These are phyloP conservation scores for Polydrusus tereticollis DNA, from an alignment of 2,888 invertebrate genomes.

Conservation along the genomic window DNA sequence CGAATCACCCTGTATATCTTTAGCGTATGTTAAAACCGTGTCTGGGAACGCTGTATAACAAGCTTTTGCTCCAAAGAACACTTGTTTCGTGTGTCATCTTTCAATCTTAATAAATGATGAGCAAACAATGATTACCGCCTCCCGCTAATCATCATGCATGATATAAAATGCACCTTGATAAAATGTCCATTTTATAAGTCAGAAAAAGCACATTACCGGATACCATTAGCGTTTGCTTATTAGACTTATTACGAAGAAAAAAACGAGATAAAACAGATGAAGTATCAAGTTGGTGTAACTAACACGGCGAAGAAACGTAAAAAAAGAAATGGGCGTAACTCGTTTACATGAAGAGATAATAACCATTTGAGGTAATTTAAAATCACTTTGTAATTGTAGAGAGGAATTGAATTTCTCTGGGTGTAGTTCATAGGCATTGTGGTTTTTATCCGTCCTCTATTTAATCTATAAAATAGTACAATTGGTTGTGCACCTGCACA, in stretches of 20 bases:
- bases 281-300: constrained; percentile 11
- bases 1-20: too few species aligned
- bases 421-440: too few species aligned
- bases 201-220: constrained; percentile 16
- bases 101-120: background rate
- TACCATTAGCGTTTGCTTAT: constrained; percentile 5
- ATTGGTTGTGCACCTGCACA: too few species aligned
- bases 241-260: constrained; percentile 2
- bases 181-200: constrained; percentile 14
- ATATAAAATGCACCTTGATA: constrained; percentile 9
- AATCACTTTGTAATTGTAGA: constrained; percentile 25
- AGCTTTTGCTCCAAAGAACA: too few species aligned
- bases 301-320: background rate
- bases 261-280: background rate
- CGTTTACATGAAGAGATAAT: constrained; percentile 21
- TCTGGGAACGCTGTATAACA: too few species aligned
- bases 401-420: constrained; percentile 9
- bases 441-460: too few species aligned
- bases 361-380: constrained; percentile 17
- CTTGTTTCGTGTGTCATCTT: too few species aligned
- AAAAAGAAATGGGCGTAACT: constrained; percentile 24
- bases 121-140: background rate
- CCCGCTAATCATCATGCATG: constrained; percentile 6
- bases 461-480: too few species aligned
- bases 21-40: too few species aligned